phyloP scores from a whole-genome alignment of 2,113 vertebrate species.

The Girardinichthys multiradiatus region DNA sequence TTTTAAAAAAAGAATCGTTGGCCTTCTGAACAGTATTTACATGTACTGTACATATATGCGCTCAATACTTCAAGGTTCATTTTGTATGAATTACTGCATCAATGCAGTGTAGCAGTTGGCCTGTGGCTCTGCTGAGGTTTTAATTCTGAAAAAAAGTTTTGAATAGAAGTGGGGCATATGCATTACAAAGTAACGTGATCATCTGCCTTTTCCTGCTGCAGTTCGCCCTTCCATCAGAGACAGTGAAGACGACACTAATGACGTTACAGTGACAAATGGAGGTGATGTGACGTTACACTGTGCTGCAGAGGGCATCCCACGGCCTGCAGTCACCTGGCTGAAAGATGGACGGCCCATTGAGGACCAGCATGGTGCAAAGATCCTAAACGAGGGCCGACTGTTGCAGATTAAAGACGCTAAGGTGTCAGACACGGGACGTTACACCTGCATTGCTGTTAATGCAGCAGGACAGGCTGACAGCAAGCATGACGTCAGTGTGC shows the following conservation, averaged over 20 bases:
- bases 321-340: conserved; percentile 87
- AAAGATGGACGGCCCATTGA: conserved; percentile 86
- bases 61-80: too few relatives aligned
- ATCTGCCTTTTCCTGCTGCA: conserved; percentile 46
- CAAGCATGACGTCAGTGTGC: conserved; percentile 88
- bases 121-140: too few relatives aligned
- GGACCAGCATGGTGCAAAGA: conserved; percentile 60
- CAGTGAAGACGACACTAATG: conserved; percentile 60
- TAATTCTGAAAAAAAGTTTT: too few relatives aligned
- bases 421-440: conserved; percentile 89
- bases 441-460: conserved; percentile 91
- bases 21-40: too few relatives aligned
- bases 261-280: conserved; percentile 81
- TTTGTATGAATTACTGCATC: too few relatives aligned
- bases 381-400: conserved; percentile 80
- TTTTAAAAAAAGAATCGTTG: too few relatives aligned
- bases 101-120: too few relatives aligned
- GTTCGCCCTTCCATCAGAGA: conserved; percentile 87
- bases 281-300: conserved; percentile 86
- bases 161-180: too few relatives aligned
- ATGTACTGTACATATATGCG: too few relatives aligned
- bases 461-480: conserved; percentile 90
- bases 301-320: conserved; percentile 84
- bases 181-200: not conserved
- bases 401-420: conserved; percentile 83